These are phyloP conservation scores for Trachymyrmex septentrionalis DNA, from an alignment of 1,140 invertebrate genomes.

Conservation along the genomic window DNA sequence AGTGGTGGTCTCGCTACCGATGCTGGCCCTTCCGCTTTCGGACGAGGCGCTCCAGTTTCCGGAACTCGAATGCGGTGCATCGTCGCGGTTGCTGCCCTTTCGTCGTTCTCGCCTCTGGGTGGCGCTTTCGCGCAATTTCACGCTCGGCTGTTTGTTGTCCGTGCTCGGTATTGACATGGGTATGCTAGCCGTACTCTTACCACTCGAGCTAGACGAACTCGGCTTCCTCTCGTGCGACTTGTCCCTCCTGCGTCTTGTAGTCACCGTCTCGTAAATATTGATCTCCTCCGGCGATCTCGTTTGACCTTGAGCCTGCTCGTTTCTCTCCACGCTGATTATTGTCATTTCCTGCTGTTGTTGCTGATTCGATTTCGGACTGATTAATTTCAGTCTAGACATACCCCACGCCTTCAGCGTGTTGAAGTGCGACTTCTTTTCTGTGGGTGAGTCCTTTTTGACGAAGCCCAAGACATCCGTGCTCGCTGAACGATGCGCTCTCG, in stretches of 20 bases:
- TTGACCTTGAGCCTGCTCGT: constrained; percentile 73
- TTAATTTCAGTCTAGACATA: constrained; percentile 91
- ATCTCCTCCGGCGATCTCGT: constrained; percentile 87
- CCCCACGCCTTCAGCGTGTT: constrained; percentile 94
- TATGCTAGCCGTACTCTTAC: constrained; percentile 86
- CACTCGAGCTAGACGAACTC: constrained; percentile 89
- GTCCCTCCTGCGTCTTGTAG: constrained; percentile 87
- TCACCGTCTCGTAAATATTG: constrained; percentile 89
- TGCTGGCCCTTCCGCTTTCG: constrained; percentile 94
- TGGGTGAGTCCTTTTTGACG: constrained; percentile 87
- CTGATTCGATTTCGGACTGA: constrained; percentile 88
- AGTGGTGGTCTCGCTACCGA: constrained; percentile 92
- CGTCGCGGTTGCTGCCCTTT: constrained; percentile 87
- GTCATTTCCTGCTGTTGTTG: constrained; percentile 83
- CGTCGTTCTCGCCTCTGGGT: constrained; percentile 89
- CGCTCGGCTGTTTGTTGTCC: constrained; percentile 82
- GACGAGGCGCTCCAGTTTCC: constrained; percentile 98
- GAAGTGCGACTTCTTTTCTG: constrained; percentile 91
- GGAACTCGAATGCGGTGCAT: constrained; percentile 93
- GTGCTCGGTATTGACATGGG: constrained; percentile 84
- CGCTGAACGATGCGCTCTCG: constrained; percentile 90
- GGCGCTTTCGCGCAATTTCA: constrained; percentile 91
- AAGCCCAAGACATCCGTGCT: constrained; percentile 86
- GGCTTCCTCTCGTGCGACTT: constrained; percentile 91
- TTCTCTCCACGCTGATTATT: constrained; percentile 81